Base-by-base conservation (phyloP, 2,888 invertebrate species). In the Hanleya hanleyi region DNA sequence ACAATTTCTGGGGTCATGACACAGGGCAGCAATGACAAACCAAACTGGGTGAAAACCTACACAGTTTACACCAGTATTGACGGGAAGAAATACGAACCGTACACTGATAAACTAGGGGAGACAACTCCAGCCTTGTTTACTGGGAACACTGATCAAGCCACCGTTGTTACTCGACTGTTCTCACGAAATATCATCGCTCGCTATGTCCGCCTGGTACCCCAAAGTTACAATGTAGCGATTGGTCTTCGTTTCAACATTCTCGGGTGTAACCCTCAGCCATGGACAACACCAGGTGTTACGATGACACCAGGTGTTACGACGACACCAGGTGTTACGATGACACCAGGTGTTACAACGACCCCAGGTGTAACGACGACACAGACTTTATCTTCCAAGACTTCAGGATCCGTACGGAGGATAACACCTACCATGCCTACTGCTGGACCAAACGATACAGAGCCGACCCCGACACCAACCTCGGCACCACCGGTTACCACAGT, bases 151-250 rank as follows among this genome's bases (percentile, higher is more conserved):
- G 82, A 85, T 65, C 73, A 70, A 32, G 68, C 61, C 47, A 79
- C 81, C 7, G 80, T 81, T 1, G 78, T 81, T 0, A 80, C 83
- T 47, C 81, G 82, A 32, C 74, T 85, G 18, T 85, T 86, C 73
- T 85, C 84, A 74, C 79, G 86, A 32, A 82, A 85, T 73, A 72
- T 85, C 49, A 77, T 82, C 12, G 82, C 84, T 1, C 83, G 80
- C 68, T 82, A 79, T 66, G 78, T 86, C 36, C 78, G 84, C 32
- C 75, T 86, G 33, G 79, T 83, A 51, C 84, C 84, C 1, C 71
- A 71, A 1, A 78, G 79, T 70, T 73, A 79, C 15, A 75, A 79
- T 4, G 57, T 71, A 0, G 80, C 81, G 22, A 70, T 79, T 29
- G 83, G 80, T 12, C 70, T 85, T 35, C 71, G 86, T 26, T 78